phyloP scores from a whole-genome alignment of 2,888 invertebrate species.

The Meandrusa payeni region DNA sequence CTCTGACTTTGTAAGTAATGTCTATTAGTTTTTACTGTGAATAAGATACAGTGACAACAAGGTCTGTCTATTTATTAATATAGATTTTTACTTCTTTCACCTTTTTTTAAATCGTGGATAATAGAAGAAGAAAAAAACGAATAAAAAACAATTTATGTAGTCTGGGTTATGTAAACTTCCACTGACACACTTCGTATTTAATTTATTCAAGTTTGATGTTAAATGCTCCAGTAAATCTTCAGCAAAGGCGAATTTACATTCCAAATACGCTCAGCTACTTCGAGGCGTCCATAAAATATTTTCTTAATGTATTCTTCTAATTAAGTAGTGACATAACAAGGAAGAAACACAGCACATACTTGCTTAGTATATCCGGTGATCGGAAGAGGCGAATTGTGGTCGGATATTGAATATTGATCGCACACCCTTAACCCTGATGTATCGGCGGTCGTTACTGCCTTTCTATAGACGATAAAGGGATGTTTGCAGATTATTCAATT shows the following conservation, averaged over 20 bases:
- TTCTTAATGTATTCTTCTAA: slow-evolving; percentile 25
- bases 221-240: slow-evolving; percentile 27
- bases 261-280: slow-evolving; percentile 12
- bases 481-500: slow-evolving; percentile 67
- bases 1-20: no score
- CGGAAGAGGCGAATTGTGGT: slow-evolving; percentile 74
- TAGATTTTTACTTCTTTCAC: no score
- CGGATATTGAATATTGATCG: slow-evolving; percentile 81
- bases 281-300: slow-evolving; percentile 16
- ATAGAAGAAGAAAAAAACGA: no score
- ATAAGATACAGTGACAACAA: no score
- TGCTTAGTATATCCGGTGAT: slow-evolving; percentile 60
- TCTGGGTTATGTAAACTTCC: slow-evolving; percentile 15
- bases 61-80: no score
- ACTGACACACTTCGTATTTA: slow-evolving; percentile 20
- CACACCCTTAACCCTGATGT: slow-evolving; percentile 75
- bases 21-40: no score
- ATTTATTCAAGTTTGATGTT: slow-evolving; percentile 27
- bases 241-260: slow-evolving; percentile 18
- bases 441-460: slow-evolving; percentile 63
- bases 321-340: slow-evolving; percentile 23
- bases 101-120: no score
- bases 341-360: slow-evolving; percentile 19
- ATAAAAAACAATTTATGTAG: slow-evolving; percentile 8
- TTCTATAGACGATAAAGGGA: slow-evolving; percentile 57